A percentile compares a stretch with the other conserved stretches of the same genome.
phyloP scores from a whole-genome alignment of 2,888 invertebrate species.

The Dorcus hopei region DNA sequence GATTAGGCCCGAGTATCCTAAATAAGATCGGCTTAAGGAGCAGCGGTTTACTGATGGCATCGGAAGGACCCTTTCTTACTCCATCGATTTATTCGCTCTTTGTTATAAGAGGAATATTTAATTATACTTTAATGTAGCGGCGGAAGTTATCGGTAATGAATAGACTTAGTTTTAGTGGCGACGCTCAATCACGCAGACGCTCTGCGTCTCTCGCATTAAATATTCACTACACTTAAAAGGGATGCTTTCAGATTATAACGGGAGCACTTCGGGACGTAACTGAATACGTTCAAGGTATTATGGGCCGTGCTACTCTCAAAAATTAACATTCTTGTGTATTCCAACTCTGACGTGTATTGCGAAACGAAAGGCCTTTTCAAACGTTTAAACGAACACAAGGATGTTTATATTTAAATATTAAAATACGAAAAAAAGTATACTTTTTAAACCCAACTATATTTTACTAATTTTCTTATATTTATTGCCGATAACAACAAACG shows the following conservation, averaged over 20 bases:
- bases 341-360: background rate
- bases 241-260: constrained; percentile 44
- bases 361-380: background rate
- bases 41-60: constrained; percentile 5
- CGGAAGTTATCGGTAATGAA: constrained; percentile 29
- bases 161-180: constrained; percentile 32
- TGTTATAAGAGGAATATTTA: constrained; percentile 16
- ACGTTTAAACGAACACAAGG: too few relatives aligned
- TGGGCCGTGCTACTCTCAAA: background rate
- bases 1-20: constrained; percentile 13
- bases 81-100: constrained; percentile 1
- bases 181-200: constrained; percentile 10
- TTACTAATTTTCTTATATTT: too few relatives aligned
- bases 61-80: background rate
- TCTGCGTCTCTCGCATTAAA: constrained; percentile 40
- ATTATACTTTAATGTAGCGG: constrained; percentile 18
- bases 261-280: constrained; percentile 22
- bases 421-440: too few relatives aligned
- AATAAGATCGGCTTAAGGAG: background rate
- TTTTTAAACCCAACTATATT: too few relatives aligned
- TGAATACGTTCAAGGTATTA: constrained; percentile 13
- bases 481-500: too few relatives aligned
- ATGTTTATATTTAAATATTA: too few relatives aligned
- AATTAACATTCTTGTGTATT: background rate
- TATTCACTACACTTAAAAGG: constrained; percentile 51